These are phyloP conservation scores for Psammodynastes pulverulentus DNA, from an alignment of 2,113 vertebrate genomes.

Conservation along the genomic window DNA sequence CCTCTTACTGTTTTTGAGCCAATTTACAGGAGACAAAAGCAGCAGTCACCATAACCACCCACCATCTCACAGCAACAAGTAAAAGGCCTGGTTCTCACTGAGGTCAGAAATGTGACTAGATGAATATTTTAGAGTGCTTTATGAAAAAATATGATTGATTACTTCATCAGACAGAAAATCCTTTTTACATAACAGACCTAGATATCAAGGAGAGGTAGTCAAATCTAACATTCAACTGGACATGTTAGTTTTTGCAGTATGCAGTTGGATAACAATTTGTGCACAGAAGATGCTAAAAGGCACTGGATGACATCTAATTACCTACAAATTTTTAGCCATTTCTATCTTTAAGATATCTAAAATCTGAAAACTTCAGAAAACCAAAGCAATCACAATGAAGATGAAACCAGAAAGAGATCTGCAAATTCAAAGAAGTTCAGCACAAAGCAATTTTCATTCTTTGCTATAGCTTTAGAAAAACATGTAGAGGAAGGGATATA, in stretches of 20 bases:
- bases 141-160: background rate
- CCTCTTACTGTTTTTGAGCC: background rate
- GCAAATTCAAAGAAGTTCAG: background rate
- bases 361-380: background rate
- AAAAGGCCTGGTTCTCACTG: background rate
- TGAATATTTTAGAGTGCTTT: background rate
- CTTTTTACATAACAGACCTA: background rate
- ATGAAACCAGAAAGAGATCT: background rate
- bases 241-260: background rate
- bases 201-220: background rate
- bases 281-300: background rate
- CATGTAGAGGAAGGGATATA: background rate
- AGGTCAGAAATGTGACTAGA: background rate
- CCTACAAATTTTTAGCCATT: background rate
- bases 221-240: background rate
- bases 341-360: background rate
- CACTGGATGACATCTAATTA: background rate
- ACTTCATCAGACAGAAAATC: background rate
- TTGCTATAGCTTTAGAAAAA: background rate
- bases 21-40: background rate
- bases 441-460: background rate
- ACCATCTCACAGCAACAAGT: background rate
- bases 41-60: background rate
- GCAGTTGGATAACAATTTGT: background rate
- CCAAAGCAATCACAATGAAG: background rate